phyloP scores from a whole-genome alignment of 2,797 vertebrate species.

The Miichthys miiuy region DNA sequence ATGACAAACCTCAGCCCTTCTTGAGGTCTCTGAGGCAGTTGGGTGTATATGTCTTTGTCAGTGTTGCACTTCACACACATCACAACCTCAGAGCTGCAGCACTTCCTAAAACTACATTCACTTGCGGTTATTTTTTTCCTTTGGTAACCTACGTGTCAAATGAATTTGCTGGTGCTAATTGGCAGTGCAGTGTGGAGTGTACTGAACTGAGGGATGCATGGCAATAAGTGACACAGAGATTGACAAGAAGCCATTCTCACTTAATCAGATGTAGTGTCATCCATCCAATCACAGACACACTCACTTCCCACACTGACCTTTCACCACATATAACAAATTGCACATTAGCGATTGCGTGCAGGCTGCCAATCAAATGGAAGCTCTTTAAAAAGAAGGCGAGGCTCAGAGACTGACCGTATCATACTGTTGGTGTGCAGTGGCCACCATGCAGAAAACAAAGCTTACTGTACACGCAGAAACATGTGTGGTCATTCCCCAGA shows the following conservation, averaged over 20 bases:
- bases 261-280: constrained; percentile 60
- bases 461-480: background rate
- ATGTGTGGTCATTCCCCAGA: background rate
- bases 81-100: background rate
- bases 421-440: background rate
- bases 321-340: constrained; percentile 35
- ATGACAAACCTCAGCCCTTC: background rate
- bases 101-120: background rate
- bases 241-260: constrained; percentile 56
- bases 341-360: constrained; percentile 32
- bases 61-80: background rate
- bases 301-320: constrained; percentile 54
- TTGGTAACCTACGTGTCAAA: background rate
- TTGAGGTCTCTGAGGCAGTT: background rate
- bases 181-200: background rate
- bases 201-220: background rate
- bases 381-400: background rate
- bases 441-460: background rate
- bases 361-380: constrained; percentile 29
- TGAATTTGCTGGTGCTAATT: constrained; percentile 30
- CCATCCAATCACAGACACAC: constrained; percentile 52
- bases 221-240: constrained; percentile 31
- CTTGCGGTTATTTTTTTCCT: background rate
- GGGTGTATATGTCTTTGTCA: background rate
- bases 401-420: constrained; percentile 7